These are phyloP conservation scores for Cephus runcator DNA, from an alignment of 2,888 invertebrate genomes.

Conservation along the genomic window DNA sequence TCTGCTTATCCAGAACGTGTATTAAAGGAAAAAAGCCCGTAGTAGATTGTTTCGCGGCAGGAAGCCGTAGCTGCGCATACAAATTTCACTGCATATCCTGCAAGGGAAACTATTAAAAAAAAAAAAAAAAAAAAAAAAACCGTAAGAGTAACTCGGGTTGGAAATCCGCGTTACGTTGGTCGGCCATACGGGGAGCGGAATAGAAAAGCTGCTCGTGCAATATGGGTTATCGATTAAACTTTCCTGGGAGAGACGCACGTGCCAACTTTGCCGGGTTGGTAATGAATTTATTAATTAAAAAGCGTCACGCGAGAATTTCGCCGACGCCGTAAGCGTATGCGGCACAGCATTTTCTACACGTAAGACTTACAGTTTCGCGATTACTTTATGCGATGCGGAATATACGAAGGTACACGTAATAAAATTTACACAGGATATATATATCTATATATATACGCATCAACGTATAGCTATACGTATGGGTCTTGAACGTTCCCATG, in stretches of 20 bases:
- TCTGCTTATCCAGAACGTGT: not conserved
- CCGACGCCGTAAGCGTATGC: not conserved
- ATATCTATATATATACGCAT: not conserved
- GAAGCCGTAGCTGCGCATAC: not conserved
- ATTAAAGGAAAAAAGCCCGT: not conserved
- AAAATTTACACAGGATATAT: not conserved
- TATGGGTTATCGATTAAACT: constrained; percentile 27
- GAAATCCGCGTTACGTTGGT: not conserved
- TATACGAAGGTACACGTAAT: not conserved
- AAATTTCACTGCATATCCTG: not conserved
- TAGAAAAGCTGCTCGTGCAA: constrained; percentile 19
- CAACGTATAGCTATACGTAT: not conserved
- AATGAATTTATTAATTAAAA: constrained; percentile 18
- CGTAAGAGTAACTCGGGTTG: not conserved
- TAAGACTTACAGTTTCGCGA: not conserved
- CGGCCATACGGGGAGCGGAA: constrained; percentile 5
- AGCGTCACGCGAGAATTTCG: not conserved
- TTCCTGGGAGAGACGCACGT: not conserved
- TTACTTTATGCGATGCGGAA: not conserved
- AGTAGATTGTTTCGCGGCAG: not conserved
- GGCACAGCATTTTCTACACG: not conserved
- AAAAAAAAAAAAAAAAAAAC: no score
- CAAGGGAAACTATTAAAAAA: not conserved
- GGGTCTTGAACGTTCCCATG: not conserved
- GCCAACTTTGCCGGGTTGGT: constrained; percentile 23